Conservation (phyloP, 1,140 invertebrate genomes). For the Sinella curviseta region DNA sequence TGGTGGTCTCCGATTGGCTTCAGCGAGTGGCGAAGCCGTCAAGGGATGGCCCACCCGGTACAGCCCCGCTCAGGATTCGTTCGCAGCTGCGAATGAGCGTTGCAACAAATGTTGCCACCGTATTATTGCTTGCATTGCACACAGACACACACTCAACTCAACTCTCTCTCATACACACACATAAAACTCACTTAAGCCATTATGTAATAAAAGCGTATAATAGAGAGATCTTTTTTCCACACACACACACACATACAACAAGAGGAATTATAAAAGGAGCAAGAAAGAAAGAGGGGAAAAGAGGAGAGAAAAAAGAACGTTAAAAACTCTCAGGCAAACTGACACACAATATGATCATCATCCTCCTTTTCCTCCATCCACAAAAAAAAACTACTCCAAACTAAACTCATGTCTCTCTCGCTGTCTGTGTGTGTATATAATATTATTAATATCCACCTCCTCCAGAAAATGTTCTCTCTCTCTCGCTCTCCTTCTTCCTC, state of each 20-base stretch:
- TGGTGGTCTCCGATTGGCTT: conserved; percentile 42
- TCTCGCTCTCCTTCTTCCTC: too few species aligned
- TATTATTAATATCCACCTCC: too few species aligned
- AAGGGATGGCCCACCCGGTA: conserved; percentile 48
- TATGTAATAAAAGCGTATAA: neutral
- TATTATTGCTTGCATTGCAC: conserved; percentile 19
- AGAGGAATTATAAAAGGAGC: neutral
- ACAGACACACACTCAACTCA: neutral
- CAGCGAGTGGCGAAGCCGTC: conserved; percentile 40
- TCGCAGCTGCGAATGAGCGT: conserved; percentile 48
- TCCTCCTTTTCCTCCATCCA: neutral
- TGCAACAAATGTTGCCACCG: conserved; percentile 49
- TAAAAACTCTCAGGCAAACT: neutral
- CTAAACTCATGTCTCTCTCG: too few species aligned
- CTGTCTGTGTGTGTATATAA: too few species aligned
- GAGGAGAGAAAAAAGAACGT: neutral
- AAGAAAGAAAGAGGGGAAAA: neutral
- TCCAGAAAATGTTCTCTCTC: too few species aligned
- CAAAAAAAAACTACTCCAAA: too few species aligned
- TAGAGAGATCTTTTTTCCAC: neutral
- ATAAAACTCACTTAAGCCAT: neutral
- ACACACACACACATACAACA: neutral
- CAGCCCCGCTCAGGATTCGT: conserved; percentile 39
- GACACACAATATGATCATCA: neutral
- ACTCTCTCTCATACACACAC: conserved; percentile 23